These are phyloP conservation scores for Lepidothrix coronata DNA, from an alignment of 2,113 vertebrate genomes.

Conservation along the genomic window DNA sequence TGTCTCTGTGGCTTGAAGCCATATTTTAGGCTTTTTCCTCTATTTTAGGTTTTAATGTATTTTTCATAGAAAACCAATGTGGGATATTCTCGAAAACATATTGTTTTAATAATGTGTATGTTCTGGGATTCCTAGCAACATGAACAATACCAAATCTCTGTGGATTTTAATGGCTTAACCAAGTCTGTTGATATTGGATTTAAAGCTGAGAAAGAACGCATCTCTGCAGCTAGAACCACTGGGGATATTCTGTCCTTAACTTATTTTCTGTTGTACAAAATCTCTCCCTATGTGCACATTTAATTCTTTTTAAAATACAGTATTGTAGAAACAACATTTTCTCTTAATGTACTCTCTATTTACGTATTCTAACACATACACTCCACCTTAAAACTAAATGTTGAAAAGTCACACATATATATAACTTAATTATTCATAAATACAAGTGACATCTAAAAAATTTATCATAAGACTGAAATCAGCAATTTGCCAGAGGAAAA, in stretches of 20 bases:
- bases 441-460: background rate
- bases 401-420: background rate
- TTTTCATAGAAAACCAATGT: background rate
- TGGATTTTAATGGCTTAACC: constrained; percentile 8
- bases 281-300: background rate
- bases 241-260: background rate
- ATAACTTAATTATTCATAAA: background rate
- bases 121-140: background rate
- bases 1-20: background rate
- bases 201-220: background rate
- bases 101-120: background rate
- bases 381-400: background rate
- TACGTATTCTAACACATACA: background rate
- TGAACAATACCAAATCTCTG: background rate
- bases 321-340: background rate
- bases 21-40: background rate
- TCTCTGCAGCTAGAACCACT: background rate
- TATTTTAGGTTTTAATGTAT: background rate
- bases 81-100: background rate
- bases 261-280: background rate
- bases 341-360: background rate
- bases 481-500: background rate
- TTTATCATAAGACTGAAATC: background rate
- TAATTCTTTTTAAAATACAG: background rate
- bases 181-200: background rate